These are phyloP conservation scores for Bombus polaris DNA, from an alignment of 1,140 invertebrate species.

Conservation along the genomic window DNA sequence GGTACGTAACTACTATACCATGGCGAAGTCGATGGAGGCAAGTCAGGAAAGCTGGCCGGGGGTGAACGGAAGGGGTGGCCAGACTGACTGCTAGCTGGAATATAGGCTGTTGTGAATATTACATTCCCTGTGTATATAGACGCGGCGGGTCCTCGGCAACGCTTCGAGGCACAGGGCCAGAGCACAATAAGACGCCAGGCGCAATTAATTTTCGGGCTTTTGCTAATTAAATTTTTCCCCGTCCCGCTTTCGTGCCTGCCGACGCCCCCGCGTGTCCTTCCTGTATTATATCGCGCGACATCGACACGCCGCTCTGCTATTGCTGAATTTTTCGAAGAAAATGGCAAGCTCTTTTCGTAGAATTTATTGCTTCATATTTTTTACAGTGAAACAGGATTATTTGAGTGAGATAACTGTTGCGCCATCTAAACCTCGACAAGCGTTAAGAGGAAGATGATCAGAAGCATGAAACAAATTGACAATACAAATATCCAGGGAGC, in stretches of 20 bases:
- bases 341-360: background rate
- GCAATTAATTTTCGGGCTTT: conserved; percentile 80
- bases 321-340: too few relatives aligned
- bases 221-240: conserved; percentile 82
- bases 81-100: conserved; percentile 71
- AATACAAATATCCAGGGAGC: background rate
- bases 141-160: conserved; percentile 64
- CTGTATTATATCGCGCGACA: conserved; percentile 22
- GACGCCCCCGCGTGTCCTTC: conserved; percentile 17
- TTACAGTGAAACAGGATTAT: background rate
- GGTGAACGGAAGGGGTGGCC: conserved; percentile 61
- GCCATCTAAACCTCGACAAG: background rate
- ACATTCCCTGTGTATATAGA: conserved; percentile 78
- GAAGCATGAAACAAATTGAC: background rate
- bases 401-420: too few relatives aligned
- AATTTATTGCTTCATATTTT: background rate
- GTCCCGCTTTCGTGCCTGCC: conserved; percentile 16
- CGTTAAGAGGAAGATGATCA: background rate
- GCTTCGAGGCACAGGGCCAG: conserved; percentile 65
- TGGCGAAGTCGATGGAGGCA: conserved; percentile 5
- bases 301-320: background rate
- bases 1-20: conserved; percentile 31
- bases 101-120: conserved; percentile 81
- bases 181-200: conserved; percentile 78
- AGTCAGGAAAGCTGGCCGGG: conserved; percentile 11